phyloP scores from a whole-genome alignment of 2,888 invertebrate genomes.

The Tetragnatha montana region DNA sequence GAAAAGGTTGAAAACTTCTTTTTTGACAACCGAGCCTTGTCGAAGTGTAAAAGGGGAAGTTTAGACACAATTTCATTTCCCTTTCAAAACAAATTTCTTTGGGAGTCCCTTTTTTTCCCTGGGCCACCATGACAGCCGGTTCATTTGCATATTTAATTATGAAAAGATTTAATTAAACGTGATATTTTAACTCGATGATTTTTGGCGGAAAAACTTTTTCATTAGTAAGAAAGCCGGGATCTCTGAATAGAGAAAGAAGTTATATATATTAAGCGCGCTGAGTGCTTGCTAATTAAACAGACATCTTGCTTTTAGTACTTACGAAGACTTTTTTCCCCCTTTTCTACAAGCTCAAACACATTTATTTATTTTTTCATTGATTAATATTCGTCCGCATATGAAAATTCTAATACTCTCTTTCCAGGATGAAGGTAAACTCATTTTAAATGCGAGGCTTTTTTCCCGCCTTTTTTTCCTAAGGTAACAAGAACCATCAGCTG shows the following conservation, averaged over 20 bases:
- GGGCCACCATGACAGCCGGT: slow-evolving; percentile 64
- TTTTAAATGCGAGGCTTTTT: slow-evolving; percentile 14
- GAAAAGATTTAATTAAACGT: slow-evolving; percentile 71
- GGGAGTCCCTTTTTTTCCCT: slow-evolving; percentile 58
- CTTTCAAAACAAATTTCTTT: slow-evolving; percentile 71
- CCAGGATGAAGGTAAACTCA: slow-evolving; percentile 28
- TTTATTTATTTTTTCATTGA: slow-evolving; percentile 48
- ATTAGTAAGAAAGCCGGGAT: slow-evolving; percentile 52
- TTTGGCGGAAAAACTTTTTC: slow-evolving; percentile 71
- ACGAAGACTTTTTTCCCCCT: slow-evolving; percentile 25
- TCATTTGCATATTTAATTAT: slow-evolving; percentile 71
- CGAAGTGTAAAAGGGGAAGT: slow-evolving; percentile 14
- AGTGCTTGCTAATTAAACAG: slow-evolving; percentile 65
- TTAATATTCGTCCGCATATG: slow-evolving; percentile 54
- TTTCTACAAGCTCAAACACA: slow-evolving; percentile 57
- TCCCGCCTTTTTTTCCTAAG: not conserved
- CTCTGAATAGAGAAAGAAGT: slow-evolving; percentile 55
- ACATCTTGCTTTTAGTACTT: slow-evolving; percentile 67
- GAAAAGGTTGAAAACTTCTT: slow-evolving; percentile 53
- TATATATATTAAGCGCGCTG: slow-evolving; percentile 60
- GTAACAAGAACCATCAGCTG: not conserved
- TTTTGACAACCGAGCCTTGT: slow-evolving; percentile 47
- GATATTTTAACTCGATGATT: slow-evolving; percentile 71
- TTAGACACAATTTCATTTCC: slow-evolving; percentile 69
- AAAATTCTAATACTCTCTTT: slow-evolving; percentile 46